A percentile compares a stretch with the other conserved stretches of the same genome.
phyloP scores from a whole-genome alignment of 1,140 invertebrate species.

The Nasonia vitripennis region DNA sequence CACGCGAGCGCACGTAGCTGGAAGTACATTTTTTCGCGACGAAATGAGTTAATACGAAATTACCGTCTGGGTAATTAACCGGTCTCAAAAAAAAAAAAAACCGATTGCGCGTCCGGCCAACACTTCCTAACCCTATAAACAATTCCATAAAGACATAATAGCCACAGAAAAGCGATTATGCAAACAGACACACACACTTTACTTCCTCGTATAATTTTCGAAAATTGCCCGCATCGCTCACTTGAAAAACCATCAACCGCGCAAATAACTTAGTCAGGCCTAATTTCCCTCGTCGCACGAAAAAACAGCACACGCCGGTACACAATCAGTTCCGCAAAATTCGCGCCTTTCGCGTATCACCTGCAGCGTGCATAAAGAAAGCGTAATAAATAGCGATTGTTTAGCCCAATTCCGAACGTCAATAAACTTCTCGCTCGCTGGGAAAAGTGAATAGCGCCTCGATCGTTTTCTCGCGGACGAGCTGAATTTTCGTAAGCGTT shows the following conservation, averaged over 20 bases:
- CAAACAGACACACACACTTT: not conserved
- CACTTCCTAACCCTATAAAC: not conserved
- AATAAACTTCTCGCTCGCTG: not conserved
- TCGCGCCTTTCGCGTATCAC: not conserved
- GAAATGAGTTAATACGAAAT: not conserved
- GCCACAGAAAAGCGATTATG: not conserved
- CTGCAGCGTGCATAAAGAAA: not conserved
- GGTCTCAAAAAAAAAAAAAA: not conserved
- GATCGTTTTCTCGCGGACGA: not conserved
- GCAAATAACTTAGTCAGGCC: not conserved
- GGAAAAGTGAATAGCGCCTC: not conserved
- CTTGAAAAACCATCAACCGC: not conserved
- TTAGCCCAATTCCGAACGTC: not conserved
- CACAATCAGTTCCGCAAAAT: not conserved
- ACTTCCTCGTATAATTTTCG: not conserved
- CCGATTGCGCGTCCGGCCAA: not conserved
- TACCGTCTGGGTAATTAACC: not conserved
- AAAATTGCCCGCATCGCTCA: not conserved
- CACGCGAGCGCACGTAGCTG: not conserved
- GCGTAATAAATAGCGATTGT: not conserved
- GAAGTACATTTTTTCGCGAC: not conserved
- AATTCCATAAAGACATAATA: not conserved
- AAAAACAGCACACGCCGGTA: not conserved
- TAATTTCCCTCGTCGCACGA: not conserved
- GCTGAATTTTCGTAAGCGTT: no score